These are phyloP conservation scores for Galaxea fascicularis DNA, from an alignment of 92 coral and sea anemone genomes.

Conservation along the genomic window DNA sequence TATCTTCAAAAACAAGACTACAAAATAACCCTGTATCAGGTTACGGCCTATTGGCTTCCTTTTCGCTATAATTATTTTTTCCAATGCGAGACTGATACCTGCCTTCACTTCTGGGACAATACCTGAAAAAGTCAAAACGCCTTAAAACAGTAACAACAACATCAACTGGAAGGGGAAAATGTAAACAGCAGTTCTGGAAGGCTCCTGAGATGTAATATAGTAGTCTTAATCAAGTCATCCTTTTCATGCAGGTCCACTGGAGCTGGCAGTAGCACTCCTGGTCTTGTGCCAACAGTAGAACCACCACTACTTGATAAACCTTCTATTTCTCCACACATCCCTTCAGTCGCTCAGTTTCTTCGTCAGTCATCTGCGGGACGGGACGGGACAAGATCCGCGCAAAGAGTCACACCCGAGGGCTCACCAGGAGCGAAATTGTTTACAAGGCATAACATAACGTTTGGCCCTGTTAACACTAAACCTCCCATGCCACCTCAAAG, in stretches of 20 bases:
- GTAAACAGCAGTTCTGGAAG: too few relatives aligned
- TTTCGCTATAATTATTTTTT: too few relatives aligned
- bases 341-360: slow-evolving; percentile 1
- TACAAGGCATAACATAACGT: slow-evolving; percentile 27
- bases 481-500: slow-evolving; percentile 69
- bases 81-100: too few relatives aligned
- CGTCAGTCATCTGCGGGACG: slow-evolving; percentile 30
- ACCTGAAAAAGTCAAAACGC: too few relatives aligned
- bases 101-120: too few relatives aligned
- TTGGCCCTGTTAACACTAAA: slow-evolving; percentile 35
- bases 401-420: slow-evolving; percentile 9
- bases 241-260: slow-evolving; percentile 10
- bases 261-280: neutral
- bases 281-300: neutral
- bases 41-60: too few relatives aligned
- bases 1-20: too few relatives aligned
- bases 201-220: too few relatives aligned
- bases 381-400: slow-evolving; percentile 26
- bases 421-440: slow-evolving; percentile 13
- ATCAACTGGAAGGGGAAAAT: too few relatives aligned
- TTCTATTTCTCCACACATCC: slow-evolving; percentile 5
- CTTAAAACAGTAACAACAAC: too few relatives aligned
- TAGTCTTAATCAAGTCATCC: neutral
- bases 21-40: too few relatives aligned
- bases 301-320: slow-evolving; percentile 11